Percentiles rank a stretch among this genome's conserved stretches.
Conservation (phyloP, 2,888 invertebrate genomes). For the Torymus texanus region DNA sequence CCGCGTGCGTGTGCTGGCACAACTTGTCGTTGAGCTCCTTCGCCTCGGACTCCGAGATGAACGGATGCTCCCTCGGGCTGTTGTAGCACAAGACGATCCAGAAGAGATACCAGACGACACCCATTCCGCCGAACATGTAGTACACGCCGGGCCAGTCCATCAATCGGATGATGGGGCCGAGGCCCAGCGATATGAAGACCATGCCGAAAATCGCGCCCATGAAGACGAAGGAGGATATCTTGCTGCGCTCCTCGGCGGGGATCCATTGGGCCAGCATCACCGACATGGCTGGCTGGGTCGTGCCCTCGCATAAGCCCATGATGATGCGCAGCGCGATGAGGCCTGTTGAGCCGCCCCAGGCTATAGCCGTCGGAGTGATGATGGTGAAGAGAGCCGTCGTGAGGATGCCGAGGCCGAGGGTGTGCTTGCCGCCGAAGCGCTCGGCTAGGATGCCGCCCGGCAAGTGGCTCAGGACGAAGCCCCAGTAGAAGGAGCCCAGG, state of each 20-base stretch:
- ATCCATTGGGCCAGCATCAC: conserved; percentile 89
- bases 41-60: conserved; percentile 70
- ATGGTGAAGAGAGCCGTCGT: conserved; percentile 90
- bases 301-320: conserved; percentile 91
- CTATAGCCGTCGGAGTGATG: conserved; percentile 85
- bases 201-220: conserved; percentile 85
- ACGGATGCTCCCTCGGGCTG: conserved; percentile 72
- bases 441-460: conserved; percentile 90
- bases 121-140: conserved; percentile 85
- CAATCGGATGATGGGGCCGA: conserved; percentile 80
- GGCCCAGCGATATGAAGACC: conserved; percentile 79
- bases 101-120: conserved; percentile 83
- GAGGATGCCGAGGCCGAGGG: conserved; percentile 87
- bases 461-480: conserved; percentile 88
- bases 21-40: conserved; percentile 67
- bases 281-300: conserved; percentile 89
- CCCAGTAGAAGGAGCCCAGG: conserved; percentile 89
- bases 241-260: conserved; percentile 81
- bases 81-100: conserved; percentile 77
- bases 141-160: conserved; percentile 86
- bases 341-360: conserved; percentile 80
- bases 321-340: conserved; percentile 86
- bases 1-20: conserved; percentile 57
- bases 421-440: conserved; percentile 90
- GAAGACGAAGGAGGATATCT: conserved; percentile 86